Conservation (phyloP, 2,113 vertebrate species). For the Chloroceryle aenea region DNA sequence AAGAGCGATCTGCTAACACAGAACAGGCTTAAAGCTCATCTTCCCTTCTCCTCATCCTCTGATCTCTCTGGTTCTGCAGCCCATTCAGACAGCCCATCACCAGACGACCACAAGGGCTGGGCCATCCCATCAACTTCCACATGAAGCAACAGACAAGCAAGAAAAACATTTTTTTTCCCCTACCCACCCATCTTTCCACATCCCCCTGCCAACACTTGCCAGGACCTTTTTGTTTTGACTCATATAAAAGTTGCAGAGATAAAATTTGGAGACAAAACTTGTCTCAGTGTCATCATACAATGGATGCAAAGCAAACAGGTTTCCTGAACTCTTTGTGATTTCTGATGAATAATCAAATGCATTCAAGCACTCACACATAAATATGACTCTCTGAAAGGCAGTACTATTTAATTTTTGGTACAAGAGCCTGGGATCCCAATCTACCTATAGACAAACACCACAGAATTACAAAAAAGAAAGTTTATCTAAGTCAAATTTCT, state of each 20-base stretch:
- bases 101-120: background rate
- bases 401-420: slow-evolving; percentile 25
- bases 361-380: slow-evolving; percentile 16
- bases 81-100: background rate
- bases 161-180: too few relatives aligned
- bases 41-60: background rate
- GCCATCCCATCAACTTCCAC: background rate
- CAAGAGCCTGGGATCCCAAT: slow-evolving; percentile 14
- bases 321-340: background rate
- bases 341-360: slow-evolving; percentile 17
- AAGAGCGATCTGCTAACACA: background rate
- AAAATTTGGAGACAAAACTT: background rate
- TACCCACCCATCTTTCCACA: background rate
- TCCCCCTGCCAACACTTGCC: background rate
- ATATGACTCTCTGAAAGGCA: background rate
- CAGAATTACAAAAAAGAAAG: slow-evolving; percentile 52
- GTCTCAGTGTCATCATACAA: background rate
- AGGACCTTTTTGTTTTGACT: background rate
- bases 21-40: background rate
- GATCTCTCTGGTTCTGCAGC: background rate
- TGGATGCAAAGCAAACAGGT: background rate
- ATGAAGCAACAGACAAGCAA: background rate
- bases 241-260: background rate
- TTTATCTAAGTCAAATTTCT: slow-evolving; percentile 55
- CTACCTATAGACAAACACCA: slow-evolving; percentile 54